phyloP scores from a whole-genome alignment of 2,888 invertebrate genomes.

The Aphodius sticticus region DNA sequence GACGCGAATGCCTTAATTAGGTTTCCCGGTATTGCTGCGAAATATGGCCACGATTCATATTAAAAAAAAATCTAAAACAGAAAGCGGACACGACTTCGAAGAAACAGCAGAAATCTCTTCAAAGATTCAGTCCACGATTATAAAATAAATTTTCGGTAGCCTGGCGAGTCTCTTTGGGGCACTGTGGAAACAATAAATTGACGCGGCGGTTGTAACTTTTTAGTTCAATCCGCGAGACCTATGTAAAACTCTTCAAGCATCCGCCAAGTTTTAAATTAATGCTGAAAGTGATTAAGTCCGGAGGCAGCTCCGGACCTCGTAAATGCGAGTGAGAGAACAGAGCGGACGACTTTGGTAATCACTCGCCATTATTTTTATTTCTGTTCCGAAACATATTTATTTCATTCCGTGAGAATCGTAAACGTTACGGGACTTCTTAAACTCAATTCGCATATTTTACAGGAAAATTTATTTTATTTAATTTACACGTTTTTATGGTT shows the following conservation, averaged over 20 bases:
- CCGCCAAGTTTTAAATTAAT: conserved; percentile 32
- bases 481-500: no score
- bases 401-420: not conserved
- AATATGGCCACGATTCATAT: not conserved
- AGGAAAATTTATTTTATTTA: no score
- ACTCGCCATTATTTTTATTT: not conserved
- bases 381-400: not conserved
- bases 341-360: conserved; percentile 23
- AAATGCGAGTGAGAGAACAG: not conserved
- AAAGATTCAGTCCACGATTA: not conserved
- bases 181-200: conserved; percentile 28
- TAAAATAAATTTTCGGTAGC: not conserved
- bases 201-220: conserved; percentile 9
- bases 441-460: no score
- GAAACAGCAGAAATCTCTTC: not conserved
- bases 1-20: not conserved
- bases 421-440: not conserved
- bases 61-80: not conserved
- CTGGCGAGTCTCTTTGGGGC: not conserved
- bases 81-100: not conserved
- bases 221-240: conserved; percentile 30
- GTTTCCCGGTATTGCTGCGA: not conserved
- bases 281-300: conserved; percentile 30
- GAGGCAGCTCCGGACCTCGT: conserved; percentile 7
- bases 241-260: conserved; percentile 31